Percentiles rank a stretch among this genome's conserved stretches.
phyloP scores from a whole-genome alignment of 1,140 invertebrate genomes.

The Plectrocnemia conspersa region DNA sequence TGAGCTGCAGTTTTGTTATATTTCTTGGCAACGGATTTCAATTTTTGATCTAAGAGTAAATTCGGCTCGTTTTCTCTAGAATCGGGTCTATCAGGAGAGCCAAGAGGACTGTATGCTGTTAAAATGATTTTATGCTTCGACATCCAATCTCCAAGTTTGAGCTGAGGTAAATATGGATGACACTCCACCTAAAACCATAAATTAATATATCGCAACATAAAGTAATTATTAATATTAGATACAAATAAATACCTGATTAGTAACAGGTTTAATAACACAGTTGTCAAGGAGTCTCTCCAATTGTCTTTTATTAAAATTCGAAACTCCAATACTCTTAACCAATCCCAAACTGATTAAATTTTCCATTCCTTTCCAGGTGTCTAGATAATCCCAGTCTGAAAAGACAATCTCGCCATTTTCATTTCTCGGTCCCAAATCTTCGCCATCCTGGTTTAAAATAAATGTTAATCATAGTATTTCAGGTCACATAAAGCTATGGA shows the following conservation, averaged over 20 bases:
- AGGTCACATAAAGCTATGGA: neutral
- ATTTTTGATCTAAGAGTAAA: slow-evolving; percentile 56
- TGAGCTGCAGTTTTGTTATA: slow-evolving; percentile 66
- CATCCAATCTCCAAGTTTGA: slow-evolving; percentile 64
- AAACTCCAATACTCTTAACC: slow-evolving; percentile 72
- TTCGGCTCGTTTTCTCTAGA: slow-evolving; percentile 57
- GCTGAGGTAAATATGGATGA: slow-evolving; percentile 69
- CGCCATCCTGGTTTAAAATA: slow-evolving; percentile 24
- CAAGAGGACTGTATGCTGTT: slow-evolving; percentile 77
- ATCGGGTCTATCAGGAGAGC: slow-evolving; percentile 53
- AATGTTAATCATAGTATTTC: neutral
- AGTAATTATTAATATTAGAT: neutral
- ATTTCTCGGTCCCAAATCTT: slow-evolving; percentile 46
- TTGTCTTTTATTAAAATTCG: slow-evolving; percentile 80
- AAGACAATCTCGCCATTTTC: slow-evolving; percentile 57
- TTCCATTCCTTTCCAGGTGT: slow-evolving; percentile 81
- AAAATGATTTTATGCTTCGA: slow-evolving; percentile 60
- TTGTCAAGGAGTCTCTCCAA: slow-evolving; percentile 61
- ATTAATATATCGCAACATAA: neutral
- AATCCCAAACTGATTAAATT: slow-evolving; percentile 64
- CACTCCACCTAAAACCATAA: slow-evolving; percentile 34
- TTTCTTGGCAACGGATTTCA: slow-evolving; percentile 53
- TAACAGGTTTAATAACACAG: slow-evolving; percentile 66
- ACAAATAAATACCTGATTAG: slow-evolving; percentile 67
- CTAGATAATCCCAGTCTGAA: slow-evolving; percentile 66